These are phyloP conservation scores for Liopterus haemorrhoidalis DNA, from an alignment of 2,888 invertebrate genomes.

Conservation along the genomic window DNA sequence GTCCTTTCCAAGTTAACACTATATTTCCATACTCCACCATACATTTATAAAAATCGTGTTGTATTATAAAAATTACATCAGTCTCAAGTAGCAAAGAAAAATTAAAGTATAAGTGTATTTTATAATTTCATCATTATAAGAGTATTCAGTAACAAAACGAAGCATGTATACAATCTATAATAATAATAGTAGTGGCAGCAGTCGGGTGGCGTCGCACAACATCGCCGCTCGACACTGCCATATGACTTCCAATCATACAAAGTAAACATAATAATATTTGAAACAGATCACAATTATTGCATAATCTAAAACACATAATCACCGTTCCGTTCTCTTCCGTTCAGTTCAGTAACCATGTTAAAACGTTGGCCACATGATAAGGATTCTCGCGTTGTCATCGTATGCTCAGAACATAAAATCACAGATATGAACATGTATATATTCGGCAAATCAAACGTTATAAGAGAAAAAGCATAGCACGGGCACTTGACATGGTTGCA, in stretches of 20 bases:
- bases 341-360: slow-evolving; percentile 5
- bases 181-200: slow-evolving; percentile 5
- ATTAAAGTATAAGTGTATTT: slow-evolving; percentile 40
- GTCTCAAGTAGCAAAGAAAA: slow-evolving; percentile 47
- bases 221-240: too few relatives aligned
- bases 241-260: slow-evolving; percentile 8
- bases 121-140: slow-evolving; percentile 36
- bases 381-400: too few relatives aligned
- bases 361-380: slow-evolving; percentile 20
- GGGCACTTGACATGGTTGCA: slow-evolving; percentile 20
- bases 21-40: slow-evolving; percentile 15
- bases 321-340: too few relatives aligned
- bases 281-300: too few relatives aligned
- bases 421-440: too few relatives aligned
- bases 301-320: too few relatives aligned
- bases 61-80: slow-evolving; percentile 41
- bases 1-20: slow-evolving; percentile 15
- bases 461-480: slow-evolving; percentile 17
- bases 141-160: slow-evolving; percentile 19
- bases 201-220: too few relatives aligned
- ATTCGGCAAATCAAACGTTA: slow-evolving; percentile 15
- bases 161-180: slow-evolving; percentile 15
- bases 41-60: slow-evolving; percentile 18
- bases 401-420: too few relatives aligned
- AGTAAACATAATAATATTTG: too few relatives aligned